phyloP scores from a whole-genome alignment of 2,113 vertebrate genomes.

The Taxidea taxus region DNA sequence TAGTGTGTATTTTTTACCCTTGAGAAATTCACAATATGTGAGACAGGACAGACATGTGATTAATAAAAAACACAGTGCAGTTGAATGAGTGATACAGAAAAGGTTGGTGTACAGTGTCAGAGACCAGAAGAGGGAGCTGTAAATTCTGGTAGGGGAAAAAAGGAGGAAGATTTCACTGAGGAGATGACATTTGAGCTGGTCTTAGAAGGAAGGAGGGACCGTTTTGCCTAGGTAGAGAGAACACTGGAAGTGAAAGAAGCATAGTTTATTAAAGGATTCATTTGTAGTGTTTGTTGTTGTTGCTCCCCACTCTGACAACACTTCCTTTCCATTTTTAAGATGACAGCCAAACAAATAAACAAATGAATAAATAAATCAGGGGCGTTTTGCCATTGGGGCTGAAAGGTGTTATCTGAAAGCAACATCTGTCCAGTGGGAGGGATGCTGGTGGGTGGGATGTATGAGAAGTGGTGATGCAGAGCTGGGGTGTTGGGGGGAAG shows the following conservation, averaged over 20 bases:
- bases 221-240: not conserved
- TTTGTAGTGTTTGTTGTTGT: not conserved
- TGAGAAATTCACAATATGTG: not conserved
- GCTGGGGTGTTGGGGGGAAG: too few relatives aligned
- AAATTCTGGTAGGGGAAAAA: not conserved
- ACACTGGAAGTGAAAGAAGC: not conserved
- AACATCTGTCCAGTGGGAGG: not conserved
- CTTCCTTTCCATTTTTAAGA: not conserved
- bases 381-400: not conserved
- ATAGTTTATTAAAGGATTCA: not conserved
- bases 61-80: not conserved
- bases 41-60: not conserved
- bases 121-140: not conserved
- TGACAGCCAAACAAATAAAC: not conserved
- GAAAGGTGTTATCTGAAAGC: not conserved
- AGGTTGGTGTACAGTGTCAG: not conserved
- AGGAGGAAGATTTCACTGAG: not conserved
- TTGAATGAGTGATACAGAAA: not conserved
- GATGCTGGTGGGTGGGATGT: accelerated
- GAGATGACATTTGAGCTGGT: not conserved
- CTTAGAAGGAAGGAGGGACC: not conserved
- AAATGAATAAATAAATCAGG: not conserved
- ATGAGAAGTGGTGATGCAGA: not conserved
- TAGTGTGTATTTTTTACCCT: not conserved
- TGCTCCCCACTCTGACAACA: not conserved